A percentile compares a stretch with the other conserved stretches of the same genome.
phyloP scores from a whole-genome alignment of 2,888 invertebrate species.

The Orgyia antiqua region DNA sequence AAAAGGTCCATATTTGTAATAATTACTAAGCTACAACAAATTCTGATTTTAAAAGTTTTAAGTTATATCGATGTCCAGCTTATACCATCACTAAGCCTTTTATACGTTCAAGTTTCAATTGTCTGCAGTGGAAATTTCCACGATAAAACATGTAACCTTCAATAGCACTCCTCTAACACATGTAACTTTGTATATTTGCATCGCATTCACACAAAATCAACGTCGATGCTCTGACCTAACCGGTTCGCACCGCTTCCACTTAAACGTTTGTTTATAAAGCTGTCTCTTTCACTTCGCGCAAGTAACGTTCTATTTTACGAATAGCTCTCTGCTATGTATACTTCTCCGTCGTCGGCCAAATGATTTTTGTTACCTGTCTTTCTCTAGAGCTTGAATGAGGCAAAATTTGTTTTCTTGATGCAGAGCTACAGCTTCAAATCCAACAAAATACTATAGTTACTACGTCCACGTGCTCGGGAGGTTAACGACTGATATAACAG shows the following conservation, averaged over 20 bases:
- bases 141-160: slow-evolving; percentile 72
- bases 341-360: slow-evolving; percentile 76
- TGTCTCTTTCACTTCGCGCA: slow-evolving; percentile 52
- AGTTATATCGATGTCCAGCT: slow-evolving; percentile 32
- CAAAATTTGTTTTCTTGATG: slow-evolving; percentile 68
- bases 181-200: slow-evolving; percentile 32
- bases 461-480: slow-evolving; percentile 68
- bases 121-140: slow-evolving; percentile 77
- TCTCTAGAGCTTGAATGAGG: slow-evolving; percentile 76
- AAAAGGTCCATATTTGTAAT: no score
- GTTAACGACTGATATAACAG: slow-evolving; percentile 72
- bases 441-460: slow-evolving; percentile 69
- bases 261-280: slow-evolving; percentile 31
- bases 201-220: slow-evolving; percentile 57
- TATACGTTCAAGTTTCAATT: slow-evolving; percentile 71
- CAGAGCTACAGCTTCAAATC: slow-evolving; percentile 77
- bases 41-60: no score
- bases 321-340: slow-evolving; percentile 77
- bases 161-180: slow-evolving; percentile 45
- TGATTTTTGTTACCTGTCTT: slow-evolving; percentile 76
- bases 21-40: no score
- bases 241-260: slow-evolving; percentile 51
- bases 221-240: slow-evolving; percentile 72
- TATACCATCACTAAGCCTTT: slow-evolving; percentile 40
- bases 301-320: slow-evolving; percentile 75